Evolutionary conservation across 1,140 invertebrate species (phyloP).

Genomic region (Cyclina sinensis): DNA sequence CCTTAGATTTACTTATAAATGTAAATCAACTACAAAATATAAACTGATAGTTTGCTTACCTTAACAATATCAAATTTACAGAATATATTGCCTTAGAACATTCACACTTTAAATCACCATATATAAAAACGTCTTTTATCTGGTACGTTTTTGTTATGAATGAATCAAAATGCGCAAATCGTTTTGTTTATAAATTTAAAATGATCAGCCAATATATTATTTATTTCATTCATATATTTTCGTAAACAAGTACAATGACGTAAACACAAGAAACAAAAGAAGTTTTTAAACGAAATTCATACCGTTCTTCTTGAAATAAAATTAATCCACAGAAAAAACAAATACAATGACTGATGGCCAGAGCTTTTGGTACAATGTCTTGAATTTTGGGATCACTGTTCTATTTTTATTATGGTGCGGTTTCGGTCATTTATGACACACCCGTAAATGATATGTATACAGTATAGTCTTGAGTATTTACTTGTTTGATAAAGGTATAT

Average conservation of each 20-base stretch:
- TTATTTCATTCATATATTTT: neutral
- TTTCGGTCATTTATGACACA: neutral
- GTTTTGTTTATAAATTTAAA: too few species aligned
- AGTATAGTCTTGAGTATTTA: neutral
- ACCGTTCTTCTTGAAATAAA: neutral
- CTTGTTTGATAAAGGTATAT: conserved; percentile 1
- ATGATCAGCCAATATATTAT: neutral
- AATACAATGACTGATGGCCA: too few species aligned
- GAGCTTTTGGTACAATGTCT: too few species aligned
- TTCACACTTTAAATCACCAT: too few species aligned
- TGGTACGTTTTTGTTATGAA: too few species aligned
- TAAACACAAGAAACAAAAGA: neutral
- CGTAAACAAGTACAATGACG: neutral
- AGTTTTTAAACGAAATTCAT: neutral
- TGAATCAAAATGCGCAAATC: too few species aligned
- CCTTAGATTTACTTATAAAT: too few species aligned
- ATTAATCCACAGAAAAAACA: neutral
- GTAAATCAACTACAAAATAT: too few species aligned
- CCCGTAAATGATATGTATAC: conserved; percentile 22
- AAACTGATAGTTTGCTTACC: too few species aligned
- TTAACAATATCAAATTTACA: too few species aligned
- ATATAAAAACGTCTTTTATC: too few species aligned
- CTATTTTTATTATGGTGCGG: neutral
- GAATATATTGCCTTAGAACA: too few species aligned
- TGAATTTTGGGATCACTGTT: neutral